These are phyloP conservation scores for Sardina pilchardus DNA, from an alignment of 2,113 vertebrate species.

Conservation along the genomic window DNA sequence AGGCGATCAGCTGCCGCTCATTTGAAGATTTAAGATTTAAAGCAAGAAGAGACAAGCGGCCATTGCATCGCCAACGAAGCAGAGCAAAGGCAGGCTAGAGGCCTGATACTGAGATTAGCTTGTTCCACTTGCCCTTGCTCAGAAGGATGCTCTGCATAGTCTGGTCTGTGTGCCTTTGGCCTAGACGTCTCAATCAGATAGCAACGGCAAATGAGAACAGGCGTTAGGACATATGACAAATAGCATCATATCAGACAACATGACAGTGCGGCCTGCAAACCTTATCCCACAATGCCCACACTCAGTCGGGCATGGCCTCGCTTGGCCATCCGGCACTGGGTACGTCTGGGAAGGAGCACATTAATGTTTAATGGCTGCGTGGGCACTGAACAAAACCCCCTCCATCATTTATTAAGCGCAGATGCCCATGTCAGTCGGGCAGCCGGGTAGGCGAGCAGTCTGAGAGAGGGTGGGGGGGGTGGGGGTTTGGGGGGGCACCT, in stretches of 20 bases:
- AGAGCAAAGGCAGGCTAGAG: too few relatives aligned
- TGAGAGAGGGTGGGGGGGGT: not conserved
- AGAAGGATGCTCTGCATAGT: not conserved
- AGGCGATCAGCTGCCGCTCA: too few relatives aligned
- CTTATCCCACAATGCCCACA: too few relatives aligned
- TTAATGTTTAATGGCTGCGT: not conserved
- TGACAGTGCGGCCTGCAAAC: not conserved
- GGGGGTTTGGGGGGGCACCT: too few relatives aligned
- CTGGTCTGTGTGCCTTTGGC: not conserved
- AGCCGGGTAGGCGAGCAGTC: not conserved
- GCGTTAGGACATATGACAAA: not conserved
- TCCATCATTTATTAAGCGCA: not conserved
- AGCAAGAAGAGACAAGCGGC: too few relatives aligned
- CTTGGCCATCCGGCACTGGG: too few relatives aligned
- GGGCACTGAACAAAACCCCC: constrained; percentile 10
- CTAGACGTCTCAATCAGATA: too few relatives aligned
- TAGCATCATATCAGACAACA: not conserved
- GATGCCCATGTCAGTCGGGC: not conserved
- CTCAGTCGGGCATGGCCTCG: too few relatives aligned
- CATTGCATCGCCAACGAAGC: too few relatives aligned
- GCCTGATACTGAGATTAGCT: not conserved
- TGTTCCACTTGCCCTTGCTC: not conserved
- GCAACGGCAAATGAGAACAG: not conserved
- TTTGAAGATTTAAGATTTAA: too few relatives aligned
- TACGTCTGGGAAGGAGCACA: not conserved